These are phyloP conservation scores for Aramus guarauna DNA, from an alignment of 2,113 vertebrate genomes.

Conservation along the genomic window DNA sequence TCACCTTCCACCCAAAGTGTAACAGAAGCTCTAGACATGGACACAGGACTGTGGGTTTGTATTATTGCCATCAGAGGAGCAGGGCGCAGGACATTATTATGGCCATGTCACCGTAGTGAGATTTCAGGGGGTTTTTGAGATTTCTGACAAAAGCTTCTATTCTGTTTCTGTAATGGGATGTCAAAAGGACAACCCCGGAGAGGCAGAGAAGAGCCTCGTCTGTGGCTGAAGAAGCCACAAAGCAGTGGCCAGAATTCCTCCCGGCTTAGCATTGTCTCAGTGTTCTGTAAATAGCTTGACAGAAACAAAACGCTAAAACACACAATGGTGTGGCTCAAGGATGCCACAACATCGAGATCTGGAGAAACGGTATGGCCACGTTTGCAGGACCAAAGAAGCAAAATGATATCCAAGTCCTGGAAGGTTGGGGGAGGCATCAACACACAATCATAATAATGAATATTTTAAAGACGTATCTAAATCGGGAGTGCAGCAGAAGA, in stretches of 20 bases:
- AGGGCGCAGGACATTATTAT: not conserved
- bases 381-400: not conserved
- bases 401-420: not conserved
- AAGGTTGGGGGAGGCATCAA: not conserved
- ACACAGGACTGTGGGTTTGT: not conserved
- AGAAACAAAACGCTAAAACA: not conserved
- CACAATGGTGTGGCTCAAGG: not conserved
- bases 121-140: not conserved
- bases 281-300: no score
- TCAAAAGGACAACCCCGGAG: not conserved
- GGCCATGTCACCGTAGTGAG: not conserved
- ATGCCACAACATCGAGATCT: not conserved
- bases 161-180: not conserved
- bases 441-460: not conserved
- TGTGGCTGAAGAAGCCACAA: not conserved
- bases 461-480: not conserved
- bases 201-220: not conserved
- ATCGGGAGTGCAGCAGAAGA: not conserved
- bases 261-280: not conserved
- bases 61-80: not conserved
- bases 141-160: not conserved
- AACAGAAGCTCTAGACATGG: not conserved
- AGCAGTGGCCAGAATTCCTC: not conserved
- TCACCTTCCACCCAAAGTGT: not conserved
- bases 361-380: not conserved